Evolutionary conservation across 2,888 invertebrate species (phyloP).

Genomic region (Epistrophella euchroma): DNA sequence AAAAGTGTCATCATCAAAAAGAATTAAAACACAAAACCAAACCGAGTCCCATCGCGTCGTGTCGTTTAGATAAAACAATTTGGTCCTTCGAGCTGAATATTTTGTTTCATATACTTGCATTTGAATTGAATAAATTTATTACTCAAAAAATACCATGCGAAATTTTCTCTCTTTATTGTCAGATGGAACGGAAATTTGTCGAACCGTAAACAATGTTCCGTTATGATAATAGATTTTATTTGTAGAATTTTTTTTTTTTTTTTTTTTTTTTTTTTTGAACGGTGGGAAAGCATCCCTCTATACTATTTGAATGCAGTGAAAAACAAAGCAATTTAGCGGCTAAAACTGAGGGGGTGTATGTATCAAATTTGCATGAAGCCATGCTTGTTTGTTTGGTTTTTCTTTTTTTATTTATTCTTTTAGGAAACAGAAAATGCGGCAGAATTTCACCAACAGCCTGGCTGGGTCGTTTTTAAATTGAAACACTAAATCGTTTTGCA

Average conservation of each 20-base stretch:
- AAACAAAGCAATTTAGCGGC: slow-evolving; percentile 4
- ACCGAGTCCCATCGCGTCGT: too few species aligned
- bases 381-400: slow-evolving; percentile 5
- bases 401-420: not conserved
- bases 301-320: slow-evolving; percentile 19
- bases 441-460: slow-evolving; percentile 24
- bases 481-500: slow-evolving; percentile 65
- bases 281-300: slow-evolving; percentile 35
- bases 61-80: slow-evolving; percentile 27
- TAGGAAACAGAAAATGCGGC: slow-evolving; percentile 4
- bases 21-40: slow-evolving; percentile 7
- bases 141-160: not conserved
- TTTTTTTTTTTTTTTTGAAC: not conserved
- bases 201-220: slow-evolving; percentile 31
- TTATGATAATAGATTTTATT: slow-evolving; percentile 46
- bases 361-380: slow-evolving; percentile 67
- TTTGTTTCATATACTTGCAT: not conserved
- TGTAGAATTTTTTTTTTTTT: slow-evolving; percentile 21
- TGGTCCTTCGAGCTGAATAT: slow-evolving; percentile 31
- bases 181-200: slow-evolving; percentile 47
- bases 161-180: slow-evolving; percentile 15
- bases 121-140: slow-evolving; percentile 16
- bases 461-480: slow-evolving; percentile 44
- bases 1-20: slow-evolving; percentile 24
- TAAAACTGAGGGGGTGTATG: slow-evolving; percentile 26